Evolutionary conservation across 2,113 vertebrate genomes (phyloP).

Genomic region (Motacilla tschutschensis): DNA sequence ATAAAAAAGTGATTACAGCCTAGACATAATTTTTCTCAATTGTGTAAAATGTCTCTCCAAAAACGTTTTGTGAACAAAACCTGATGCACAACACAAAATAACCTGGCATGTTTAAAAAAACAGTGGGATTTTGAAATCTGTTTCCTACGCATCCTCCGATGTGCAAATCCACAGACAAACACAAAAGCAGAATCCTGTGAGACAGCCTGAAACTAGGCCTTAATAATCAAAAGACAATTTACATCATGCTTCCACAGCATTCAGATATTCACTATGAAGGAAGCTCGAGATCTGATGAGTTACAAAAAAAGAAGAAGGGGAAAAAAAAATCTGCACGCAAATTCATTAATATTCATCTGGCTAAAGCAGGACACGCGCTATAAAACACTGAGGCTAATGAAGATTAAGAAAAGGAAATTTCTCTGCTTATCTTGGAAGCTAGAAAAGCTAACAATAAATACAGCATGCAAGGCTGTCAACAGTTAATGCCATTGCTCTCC

Average conservation of each 20-base stretch:
- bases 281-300: slow-evolving; percentile 70
- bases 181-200: slow-evolving; percentile 79
- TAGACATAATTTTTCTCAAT: slow-evolving; percentile 74
- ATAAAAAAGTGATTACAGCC: slow-evolving; percentile 76
- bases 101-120: slow-evolving; percentile 69
- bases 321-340: slow-evolving; percentile 58
- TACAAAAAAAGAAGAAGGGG: slow-evolving; percentile 61
- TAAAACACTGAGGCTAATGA: slow-evolving; percentile 70
- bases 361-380: slow-evolving; percentile 73
- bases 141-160: slow-evolving; percentile 74
- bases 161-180: slow-evolving; percentile 76
- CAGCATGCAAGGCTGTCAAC: slow-evolving; percentile 84
- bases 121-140: slow-evolving; percentile 64
- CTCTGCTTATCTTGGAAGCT: slow-evolving; percentile 70
- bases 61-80: slow-evolving; percentile 69
- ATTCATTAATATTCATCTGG: slow-evolving; percentile 80
- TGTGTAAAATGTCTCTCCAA: slow-evolving; percentile 64
- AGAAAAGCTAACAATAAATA: slow-evolving; percentile 79
- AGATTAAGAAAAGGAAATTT: slow-evolving; percentile 74
- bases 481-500: slow-evolving; percentile 79
- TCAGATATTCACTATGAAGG: slow-evolving; percentile 74
- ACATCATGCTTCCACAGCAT: slow-evolving; percentile 76
- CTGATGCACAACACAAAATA: slow-evolving; percentile 67
- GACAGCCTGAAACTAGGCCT: slow-evolving; percentile 81
- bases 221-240: slow-evolving; percentile 88